phyloP scores from a whole-genome alignment of 2,888 invertebrate species.

The Nemoura dubitans region DNA sequence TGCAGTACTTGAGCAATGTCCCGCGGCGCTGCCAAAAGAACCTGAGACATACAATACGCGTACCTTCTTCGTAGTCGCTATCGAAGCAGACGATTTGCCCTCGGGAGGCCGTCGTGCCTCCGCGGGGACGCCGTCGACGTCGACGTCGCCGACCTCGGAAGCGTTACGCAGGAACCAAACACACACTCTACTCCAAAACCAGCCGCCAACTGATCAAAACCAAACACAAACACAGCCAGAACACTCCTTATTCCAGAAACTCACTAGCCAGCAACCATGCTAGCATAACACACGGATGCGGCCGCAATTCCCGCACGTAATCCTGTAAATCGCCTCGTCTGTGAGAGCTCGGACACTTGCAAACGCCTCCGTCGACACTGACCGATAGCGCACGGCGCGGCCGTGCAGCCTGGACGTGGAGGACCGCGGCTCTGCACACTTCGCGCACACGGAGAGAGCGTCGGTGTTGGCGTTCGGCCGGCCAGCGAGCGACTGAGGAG shows the following conservation, averaged over 20 bases:
- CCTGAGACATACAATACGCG: too few relatives aligned
- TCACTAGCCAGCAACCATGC: too few relatives aligned
- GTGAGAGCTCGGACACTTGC: neutral
- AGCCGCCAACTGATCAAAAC: neutral
- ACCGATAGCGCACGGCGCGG: neutral
- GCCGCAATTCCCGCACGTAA: neutral
- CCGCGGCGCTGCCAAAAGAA: too few relatives aligned
- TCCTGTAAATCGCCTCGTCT: too few relatives aligned
- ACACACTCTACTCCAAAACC: neutral
- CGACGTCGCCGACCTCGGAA: neutral
- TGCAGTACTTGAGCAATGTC: too few relatives aligned
- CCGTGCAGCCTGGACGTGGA: too few relatives aligned
- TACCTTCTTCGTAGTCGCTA: slow-evolving; percentile 44
- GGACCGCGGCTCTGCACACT: neutral
- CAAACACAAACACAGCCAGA: too few relatives aligned
- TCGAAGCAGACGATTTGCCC: neutral
- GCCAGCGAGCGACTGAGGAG: neutral
- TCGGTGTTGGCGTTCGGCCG: neutral
- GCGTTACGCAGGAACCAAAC: neutral
- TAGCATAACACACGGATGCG: neutral
- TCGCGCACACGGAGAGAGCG: neutral
- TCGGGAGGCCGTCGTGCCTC: slow-evolving; percentile 1
- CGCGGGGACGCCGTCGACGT: neutral
- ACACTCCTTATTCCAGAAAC: too few relatives aligned
- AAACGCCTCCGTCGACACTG: neutral